Base-by-base conservation (phyloP, 1,140 invertebrate genomes). In the Ooceraea biroi region DNA sequence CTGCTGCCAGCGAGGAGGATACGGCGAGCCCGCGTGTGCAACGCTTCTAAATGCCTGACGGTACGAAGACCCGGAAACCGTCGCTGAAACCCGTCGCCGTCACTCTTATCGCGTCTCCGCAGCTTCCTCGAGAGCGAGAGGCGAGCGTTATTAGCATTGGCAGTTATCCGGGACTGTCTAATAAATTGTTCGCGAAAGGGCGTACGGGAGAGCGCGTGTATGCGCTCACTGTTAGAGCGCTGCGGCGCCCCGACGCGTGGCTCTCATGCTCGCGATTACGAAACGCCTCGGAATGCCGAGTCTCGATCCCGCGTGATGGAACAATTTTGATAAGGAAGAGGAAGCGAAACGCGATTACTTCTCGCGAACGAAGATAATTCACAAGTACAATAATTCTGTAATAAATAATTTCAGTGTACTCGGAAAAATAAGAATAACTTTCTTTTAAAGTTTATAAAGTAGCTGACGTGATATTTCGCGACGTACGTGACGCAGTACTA, bases 91-190 rank as follows among this genome's bases (percentile, higher is more conserved):
- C 22, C 63, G 82, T 36, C 50, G 41, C 60, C 11, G 78, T 84
- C 69, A 76, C 66, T 87, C 88, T 90, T 88, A 89, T 91, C 88
- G 87, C 63, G 57, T 85, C 69, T 36, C 36, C 7, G 48, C 61
- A 84, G 74, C 84, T 69, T 88, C 72, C 78, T 69, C 83, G 44
- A 78, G 36, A 78, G 36, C 55, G 48, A 44, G 36, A 36, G 36
- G 36, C 57, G 25, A 76, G 88, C 72, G 90, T 92, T 93, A 94
- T 93, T 94, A 91, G 91, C 91, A 90, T 91, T 91, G 90, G 87
- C 87, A 87, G 87, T 94, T 94, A 94, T 93, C 91, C 91, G 60
- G 76, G 85, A 89, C 91, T 91, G 91, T 93, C 91, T 94, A 94
- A 94, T 94, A 94, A 93, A 93, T 94, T 93, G 92, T 92, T 88